Base-by-base conservation (phyloP, 1,140 invertebrate species). In the Lethocerus indicus region DNA sequence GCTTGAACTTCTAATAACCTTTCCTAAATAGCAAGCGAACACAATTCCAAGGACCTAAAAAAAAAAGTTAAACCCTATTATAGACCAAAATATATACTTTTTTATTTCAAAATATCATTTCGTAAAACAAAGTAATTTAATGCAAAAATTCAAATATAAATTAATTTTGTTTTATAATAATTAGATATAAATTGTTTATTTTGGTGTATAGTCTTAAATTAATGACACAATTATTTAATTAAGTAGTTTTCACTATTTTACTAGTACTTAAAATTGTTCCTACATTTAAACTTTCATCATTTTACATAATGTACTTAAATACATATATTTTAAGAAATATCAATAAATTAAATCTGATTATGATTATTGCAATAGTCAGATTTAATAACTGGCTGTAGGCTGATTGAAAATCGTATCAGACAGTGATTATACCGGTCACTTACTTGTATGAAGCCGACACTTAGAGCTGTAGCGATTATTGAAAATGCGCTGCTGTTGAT, bases 21-120 rank as follows among this genome's bases (percentile, higher is more conserved):
- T 44, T 26, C n/a, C n/a, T 23, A 44, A 14, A 44, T 44, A 44
- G 26, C 42, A 44, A 27, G 42, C 23, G 29, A 44, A 44, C 25
- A 44, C 12, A n/a, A 44, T 44, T 44, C 42, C 42, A 26, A 44
- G 14, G 26, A 44, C 26, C 42, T 44, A 28, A 44, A 44, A 44
- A 28, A 42, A 24, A 42, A 16, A 42, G 3, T 24, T 24, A 24
- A 42, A 20, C 6, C 21, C 37, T 7, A 7, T 39, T 7, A 9
- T 16, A 32, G 13, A 47, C 18, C 28, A 47, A n/a, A 45, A 27
- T n/a, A 25, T 16, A 45, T 28, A 45, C 12, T 24, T 23, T 23
- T 44, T 44, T 25, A 44, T 23, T 44, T 44, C 12, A 12, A 24
- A 26, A 23, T 24, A 23, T 26, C 4, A 23, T 44, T 24, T 3